Evolutionary conservation across 2,113 vertebrate genomes (phyloP), one percentile per base, ranked within the genome.

Genomic region (Pteronura brasiliensis): DNA sequence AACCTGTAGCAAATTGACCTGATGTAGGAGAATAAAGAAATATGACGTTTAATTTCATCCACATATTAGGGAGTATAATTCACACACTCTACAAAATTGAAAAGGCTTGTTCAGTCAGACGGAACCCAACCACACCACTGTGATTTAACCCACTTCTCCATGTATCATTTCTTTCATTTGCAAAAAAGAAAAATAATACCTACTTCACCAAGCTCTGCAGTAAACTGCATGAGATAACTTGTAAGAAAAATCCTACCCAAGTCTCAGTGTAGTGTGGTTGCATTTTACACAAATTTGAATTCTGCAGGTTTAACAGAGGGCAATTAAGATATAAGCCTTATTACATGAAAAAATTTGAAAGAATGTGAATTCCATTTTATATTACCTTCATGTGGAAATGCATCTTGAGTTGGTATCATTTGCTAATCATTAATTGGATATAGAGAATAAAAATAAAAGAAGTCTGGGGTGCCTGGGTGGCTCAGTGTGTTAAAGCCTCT

Each of bases 321-420:
- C 12, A 63, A 44, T 76, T 61, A 80, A 90, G 49, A 89, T 39
- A 59, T 44, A 67, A 76, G 67, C 25, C 47, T 55, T 7, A 69
- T 6, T 83, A 52, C 79, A 44, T 44, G 34, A 6, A 23, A 96
- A 63, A 85, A 18, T 79, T 74, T 80, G 7, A 90, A 83, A 65
- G 67, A 80, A 72, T 55, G 1, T 85, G 31, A 90, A 63, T 71
- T 25, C 11, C 61, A 79, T n/a, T 61, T 93, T n/a, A 55, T 47
- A 76, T 93, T 96, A 85, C 77, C 81, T 92, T 9, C 61, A 74
- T 36, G 8, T 81, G 44, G 83, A 96, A 71, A 92, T 61, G 52
- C n/a, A 71, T 85, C n/a, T 93, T 90, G 52, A 85, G 42, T 93
- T 36, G 11, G 14, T 77, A 34, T 69, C 9, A 77, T 79, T 89